These are phyloP conservation scores for Leptonema lineaticorne DNA, from an alignment of 1,140 invertebrate species.

Conservation along the genomic window DNA sequence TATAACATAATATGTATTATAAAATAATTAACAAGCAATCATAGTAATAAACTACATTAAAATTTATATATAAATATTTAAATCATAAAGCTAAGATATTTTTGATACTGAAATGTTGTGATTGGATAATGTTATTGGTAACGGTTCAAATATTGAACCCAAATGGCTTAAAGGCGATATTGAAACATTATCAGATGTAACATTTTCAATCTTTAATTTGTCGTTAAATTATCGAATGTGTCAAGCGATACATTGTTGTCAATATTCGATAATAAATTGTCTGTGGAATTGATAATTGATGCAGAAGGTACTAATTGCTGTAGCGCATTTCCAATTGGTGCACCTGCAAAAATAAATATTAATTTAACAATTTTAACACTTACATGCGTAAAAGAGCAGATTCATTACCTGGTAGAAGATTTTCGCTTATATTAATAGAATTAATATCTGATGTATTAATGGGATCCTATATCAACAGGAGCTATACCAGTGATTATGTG, in stretches of 20 bases:
- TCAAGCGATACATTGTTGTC: neutral
- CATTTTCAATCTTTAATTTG: too few relatives aligned
- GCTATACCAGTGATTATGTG: constrained; percentile 56
- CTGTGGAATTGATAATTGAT: constrained; percentile 9
- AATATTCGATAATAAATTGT: neutral
- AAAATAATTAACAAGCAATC: too few relatives aligned
- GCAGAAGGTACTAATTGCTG: constrained; percentile 1
- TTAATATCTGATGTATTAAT: constrained; percentile 11
- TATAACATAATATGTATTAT: too few relatives aligned
- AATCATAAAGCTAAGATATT: neutral
- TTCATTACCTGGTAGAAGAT: constrained; percentile 16
- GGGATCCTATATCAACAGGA: constrained; percentile 51
- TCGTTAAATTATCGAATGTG: neutral
- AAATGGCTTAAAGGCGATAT: constrained; percentile 7
- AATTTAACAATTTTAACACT: neutral
- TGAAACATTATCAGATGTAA: neutral
- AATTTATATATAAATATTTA: too few relatives aligned
- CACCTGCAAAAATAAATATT: neutral
- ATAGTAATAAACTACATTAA: too few relatives aligned
- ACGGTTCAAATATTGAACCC: neutral
- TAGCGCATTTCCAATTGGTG: constrained; percentile 5
- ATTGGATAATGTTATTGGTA: constrained; percentile 3
- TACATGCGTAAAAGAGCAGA: neutral
- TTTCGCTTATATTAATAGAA: constrained; percentile 21
- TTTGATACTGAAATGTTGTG: neutral